A percentile compares a stretch with the other conserved stretches of the same genome.
Conservation (phyloP, 2,113 vertebrate genomes). For the Trichomycterus rosablanca region DNA sequence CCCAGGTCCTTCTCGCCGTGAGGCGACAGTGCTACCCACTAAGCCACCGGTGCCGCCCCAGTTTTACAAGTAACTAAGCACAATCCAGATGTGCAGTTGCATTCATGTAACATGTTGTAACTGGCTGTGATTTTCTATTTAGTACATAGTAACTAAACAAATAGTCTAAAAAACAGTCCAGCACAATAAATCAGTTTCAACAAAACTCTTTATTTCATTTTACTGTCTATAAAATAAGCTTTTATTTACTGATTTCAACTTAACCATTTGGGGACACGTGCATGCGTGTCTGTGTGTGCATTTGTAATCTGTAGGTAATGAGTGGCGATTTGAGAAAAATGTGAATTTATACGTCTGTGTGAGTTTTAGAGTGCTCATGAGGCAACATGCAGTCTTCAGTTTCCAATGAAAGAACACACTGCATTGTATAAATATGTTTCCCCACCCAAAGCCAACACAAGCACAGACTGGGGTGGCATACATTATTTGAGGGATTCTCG, state of each 20-base stretch:
- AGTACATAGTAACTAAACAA: too few species aligned
- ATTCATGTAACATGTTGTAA: too few species aligned
- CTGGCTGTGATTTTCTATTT: too few species aligned
- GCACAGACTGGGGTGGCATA: conserved; percentile 21
- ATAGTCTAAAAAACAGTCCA: too few species aligned
- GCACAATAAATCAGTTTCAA: too few species aligned
- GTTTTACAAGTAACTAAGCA: too few species aligned
- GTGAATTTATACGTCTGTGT: conserved; percentile 27
- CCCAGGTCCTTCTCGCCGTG: too few species aligned
- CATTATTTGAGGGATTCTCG: too few species aligned
- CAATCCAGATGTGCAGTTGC: too few species aligned
- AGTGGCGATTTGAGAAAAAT: conserved; percentile 3
- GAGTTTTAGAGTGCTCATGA: conserved; percentile 46
- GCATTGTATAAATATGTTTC: conserved; percentile 28
- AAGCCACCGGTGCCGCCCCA: too few species aligned
- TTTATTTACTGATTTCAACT: conserved; percentile 68
- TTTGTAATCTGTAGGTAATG: conserved; percentile 4
- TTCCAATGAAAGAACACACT: conserved; percentile 38
- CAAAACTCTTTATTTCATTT: conserved; percentile 72
- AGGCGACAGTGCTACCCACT: too few species aligned
- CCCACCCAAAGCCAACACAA: conserved; percentile 36
- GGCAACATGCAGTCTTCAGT: conserved; percentile 49
- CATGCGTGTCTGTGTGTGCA: conserved; percentile 11
- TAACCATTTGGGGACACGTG: conserved; percentile 41
- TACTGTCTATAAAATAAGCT: conserved; percentile 73